These are phyloP conservation scores for Euglossa dilemma DNA, from an alignment of 1,140 invertebrate genomes.

Conservation along the genomic window DNA sequence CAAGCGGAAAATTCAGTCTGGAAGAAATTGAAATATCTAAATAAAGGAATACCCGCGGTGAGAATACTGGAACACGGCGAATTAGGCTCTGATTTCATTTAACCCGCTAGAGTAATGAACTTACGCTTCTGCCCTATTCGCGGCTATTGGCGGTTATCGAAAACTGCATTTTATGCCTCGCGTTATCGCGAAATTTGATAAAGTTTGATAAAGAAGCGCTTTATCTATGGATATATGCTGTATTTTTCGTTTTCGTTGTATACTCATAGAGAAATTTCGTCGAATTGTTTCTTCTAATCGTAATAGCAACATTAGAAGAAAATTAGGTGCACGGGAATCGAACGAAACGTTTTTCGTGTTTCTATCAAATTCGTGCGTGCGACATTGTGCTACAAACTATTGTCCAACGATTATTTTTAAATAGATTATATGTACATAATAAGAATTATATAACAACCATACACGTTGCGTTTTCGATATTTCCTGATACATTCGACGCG, in stretches of 20 bases:
- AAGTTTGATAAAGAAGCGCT: background rate
- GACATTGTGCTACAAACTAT: background rate
- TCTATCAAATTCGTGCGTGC: background rate
- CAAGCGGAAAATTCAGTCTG: background rate
- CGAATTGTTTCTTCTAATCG: background rate
- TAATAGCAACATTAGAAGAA: background rate
- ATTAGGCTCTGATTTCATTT: background rate
- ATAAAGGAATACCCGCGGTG: background rate
- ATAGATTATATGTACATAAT: conserved; percentile 6
- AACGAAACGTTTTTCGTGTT: background rate
- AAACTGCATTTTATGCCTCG: background rate
- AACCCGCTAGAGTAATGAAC: background rate
- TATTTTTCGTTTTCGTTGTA: no score
- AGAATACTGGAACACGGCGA: background rate
- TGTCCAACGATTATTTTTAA: conserved; percentile 7
- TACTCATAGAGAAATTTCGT: no score
- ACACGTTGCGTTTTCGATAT: conserved; percentile 8
- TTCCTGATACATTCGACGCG: conserved; percentile 4
- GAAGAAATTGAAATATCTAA: background rate
- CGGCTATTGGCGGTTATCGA: background rate
- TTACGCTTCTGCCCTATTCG: background rate
- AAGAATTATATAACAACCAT: background rate
- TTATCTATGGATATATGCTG: no score
- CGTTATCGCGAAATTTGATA: background rate
- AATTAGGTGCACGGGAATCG: background rate